Conservation (phyloP, 2,888 invertebrate species). For the Diarsia brunnea region DNA sequence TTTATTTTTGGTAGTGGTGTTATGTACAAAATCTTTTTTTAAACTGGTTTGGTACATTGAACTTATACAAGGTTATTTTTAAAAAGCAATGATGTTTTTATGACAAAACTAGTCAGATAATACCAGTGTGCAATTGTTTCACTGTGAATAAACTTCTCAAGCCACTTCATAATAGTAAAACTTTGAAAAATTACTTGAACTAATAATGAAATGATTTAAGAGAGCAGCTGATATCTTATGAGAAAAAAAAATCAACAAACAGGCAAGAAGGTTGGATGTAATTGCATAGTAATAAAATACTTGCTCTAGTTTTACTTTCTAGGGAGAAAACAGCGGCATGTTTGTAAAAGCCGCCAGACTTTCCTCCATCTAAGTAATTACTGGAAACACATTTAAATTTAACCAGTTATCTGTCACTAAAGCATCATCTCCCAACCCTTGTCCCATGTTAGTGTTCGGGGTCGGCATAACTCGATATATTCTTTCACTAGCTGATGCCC, state of each 20-base stretch:
- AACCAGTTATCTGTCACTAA: too few relatives aligned
- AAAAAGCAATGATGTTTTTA: not conserved
- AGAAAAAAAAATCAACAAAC: too few relatives aligned
- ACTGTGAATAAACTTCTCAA: not conserved
- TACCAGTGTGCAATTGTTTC: not conserved
- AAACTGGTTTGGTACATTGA: constrained; percentile 7
- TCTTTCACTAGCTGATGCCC: too few relatives aligned
- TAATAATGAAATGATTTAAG: not conserved
- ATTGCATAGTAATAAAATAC: not conserved
- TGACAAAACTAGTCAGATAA: not conserved
- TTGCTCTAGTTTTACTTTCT: not conserved
- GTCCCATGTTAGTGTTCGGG: too few relatives aligned
- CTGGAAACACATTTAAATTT: too few relatives aligned
- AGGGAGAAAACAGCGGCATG: not conserved
- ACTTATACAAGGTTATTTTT: constrained; percentile 15
- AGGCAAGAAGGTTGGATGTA: too few relatives aligned
- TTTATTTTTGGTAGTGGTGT: constrained; percentile 17
- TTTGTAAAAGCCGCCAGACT: not conserved
- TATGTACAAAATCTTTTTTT: not conserved
- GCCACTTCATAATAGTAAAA: not conserved
- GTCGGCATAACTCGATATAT: too few relatives aligned
- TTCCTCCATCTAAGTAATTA: not conserved
- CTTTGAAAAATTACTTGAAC: not conserved
- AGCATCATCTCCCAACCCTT: too few relatives aligned
- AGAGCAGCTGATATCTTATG: not conserved